Evolutionary conservation across 2,888 invertebrate species (phyloP), one percentile per base, ranked within the genome.

Genomic region (Antheraea assamensis): DNA sequence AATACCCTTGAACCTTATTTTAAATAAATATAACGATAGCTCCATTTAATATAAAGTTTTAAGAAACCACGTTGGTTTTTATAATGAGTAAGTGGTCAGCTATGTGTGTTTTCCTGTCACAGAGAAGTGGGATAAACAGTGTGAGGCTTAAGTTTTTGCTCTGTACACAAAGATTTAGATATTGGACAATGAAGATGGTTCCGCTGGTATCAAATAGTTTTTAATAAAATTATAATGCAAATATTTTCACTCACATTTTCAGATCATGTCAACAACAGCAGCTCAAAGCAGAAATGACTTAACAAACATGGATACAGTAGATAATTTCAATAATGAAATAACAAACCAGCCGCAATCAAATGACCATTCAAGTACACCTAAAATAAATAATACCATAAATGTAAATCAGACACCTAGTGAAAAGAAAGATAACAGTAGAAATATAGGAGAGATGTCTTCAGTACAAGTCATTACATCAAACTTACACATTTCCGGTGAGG

Each of bases 401-500:
- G 55, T 31, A 7, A n/a, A 19, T 73, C 70, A 70, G 2, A 73
- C 35, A 35, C 35, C 68, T 7, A 35, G n/a, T 35, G 42, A 49
- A 71, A 49, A n/a, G 30, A 71, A 27, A 71, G 49, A 49, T 52
- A 35, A 30, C 21, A 71, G 35, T 31, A 66, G 17, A 68, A 52
- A 15, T 8, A 35, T 30, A 66, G 74, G 68, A 21, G 66, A 74
- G 3, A 17, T 64, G 10, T 66, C 66, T 42, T 49, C 27, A 27
- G n/a, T 66, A n/a, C 64, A 71, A 52, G 49, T 75, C 49, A 70
- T 77, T 52, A 78, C 77, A 70, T 75, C 84, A 15, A 85, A 85
- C 35, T 76, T 83, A 31, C 82, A 83, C 35, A 84, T 90, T 17
- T 74, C 74, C 77, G 93, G 92, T 24, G 94, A 95, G 72, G 89